These are phyloP conservation scores for Aelia acuminata DNA, from an alignment of 2,888 invertebrate genomes.

Conservation along the genomic window DNA sequence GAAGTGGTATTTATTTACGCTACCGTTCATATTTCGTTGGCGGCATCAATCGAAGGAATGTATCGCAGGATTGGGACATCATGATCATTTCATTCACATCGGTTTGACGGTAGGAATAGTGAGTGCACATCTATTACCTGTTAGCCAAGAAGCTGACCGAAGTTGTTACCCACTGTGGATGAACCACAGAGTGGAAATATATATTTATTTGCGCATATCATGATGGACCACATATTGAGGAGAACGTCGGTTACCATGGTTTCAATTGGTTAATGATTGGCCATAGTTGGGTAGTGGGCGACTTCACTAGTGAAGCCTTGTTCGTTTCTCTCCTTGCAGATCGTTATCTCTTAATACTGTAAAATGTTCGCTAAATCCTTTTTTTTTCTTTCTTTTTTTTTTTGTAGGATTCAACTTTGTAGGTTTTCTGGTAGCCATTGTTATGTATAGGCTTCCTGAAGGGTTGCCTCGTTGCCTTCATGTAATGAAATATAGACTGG, in stretches of 20 bases:
- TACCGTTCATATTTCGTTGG: neutral
- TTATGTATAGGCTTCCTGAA: no score
- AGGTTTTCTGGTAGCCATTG: no score
- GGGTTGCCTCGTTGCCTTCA: no score
- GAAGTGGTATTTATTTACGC: no score
- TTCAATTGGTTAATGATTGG: neutral
- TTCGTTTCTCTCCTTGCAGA: neutral
- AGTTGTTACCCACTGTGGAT: neutral
- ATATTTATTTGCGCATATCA: neutral
- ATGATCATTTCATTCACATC: neutral
- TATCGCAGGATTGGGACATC: neutral
- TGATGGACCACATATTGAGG: neutral
- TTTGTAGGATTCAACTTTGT: no score
- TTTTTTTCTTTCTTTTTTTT: no score
- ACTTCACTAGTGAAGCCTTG: neutral
- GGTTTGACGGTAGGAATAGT: neutral
- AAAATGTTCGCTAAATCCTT: no score
- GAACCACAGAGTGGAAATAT: neutral
- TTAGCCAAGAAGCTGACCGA: neutral
- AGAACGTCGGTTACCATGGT: neutral
- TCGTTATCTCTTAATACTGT: no score
- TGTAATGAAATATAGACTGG: no score
- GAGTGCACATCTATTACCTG: neutral
- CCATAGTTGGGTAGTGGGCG: neutral
- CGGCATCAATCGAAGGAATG: neutral